These are phyloP conservation scores for Spodoptera picta DNA, from an alignment of 2,888 invertebrate species.

Conservation along the genomic window DNA sequence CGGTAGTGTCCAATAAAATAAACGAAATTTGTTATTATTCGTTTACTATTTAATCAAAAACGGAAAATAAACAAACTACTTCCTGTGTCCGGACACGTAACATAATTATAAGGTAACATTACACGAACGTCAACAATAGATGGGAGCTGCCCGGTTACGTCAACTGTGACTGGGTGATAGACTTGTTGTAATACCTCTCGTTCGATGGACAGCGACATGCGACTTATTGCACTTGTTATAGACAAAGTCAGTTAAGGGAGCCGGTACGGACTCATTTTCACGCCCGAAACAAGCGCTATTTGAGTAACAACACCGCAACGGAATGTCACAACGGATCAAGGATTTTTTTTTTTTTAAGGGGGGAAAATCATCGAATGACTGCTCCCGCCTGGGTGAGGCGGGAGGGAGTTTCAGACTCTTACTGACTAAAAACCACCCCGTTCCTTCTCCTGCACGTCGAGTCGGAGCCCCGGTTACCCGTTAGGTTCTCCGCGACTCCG, in stretches of 20 bases:
- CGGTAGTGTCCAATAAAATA: conserved; percentile 46
- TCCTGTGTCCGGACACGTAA: conserved; percentile 60
- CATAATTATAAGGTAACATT: conserved; percentile 49
- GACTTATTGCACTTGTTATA: too few relatives aligned
- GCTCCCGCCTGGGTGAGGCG: too few relatives aligned
- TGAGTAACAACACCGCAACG: conserved; percentile 57
- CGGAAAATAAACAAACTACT: conserved; percentile 63
- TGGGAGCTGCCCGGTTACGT: conserved; percentile 56
- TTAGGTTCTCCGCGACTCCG: too few relatives aligned
- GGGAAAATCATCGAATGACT: too few relatives aligned
- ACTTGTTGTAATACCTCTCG: conserved; percentile 30
- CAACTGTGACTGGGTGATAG: conserved; percentile 58
- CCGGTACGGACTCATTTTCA: conserved; percentile 34
- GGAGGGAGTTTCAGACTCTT: too few relatives aligned
- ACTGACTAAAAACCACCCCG: too few relatives aligned
- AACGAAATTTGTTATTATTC: conserved; percentile 50
- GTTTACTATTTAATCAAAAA: conserved; percentile 57
- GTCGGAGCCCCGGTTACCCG: too few relatives aligned
- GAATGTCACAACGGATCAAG: conserved; percentile 55
- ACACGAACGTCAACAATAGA: conserved; percentile 53
- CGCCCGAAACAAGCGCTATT: conserved; percentile 53
- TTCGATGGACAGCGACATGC: conserved; percentile 12
- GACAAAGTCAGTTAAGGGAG: conserved; percentile 32
- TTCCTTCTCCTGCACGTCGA: too few relatives aligned
- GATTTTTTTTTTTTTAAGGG: too few relatives aligned